Evolutionary conservation across 2,113 vertebrate genomes (phyloP), one percentile per base, ranked within the genome.

Genomic region (Chaenocephalus aceratus): DNA sequence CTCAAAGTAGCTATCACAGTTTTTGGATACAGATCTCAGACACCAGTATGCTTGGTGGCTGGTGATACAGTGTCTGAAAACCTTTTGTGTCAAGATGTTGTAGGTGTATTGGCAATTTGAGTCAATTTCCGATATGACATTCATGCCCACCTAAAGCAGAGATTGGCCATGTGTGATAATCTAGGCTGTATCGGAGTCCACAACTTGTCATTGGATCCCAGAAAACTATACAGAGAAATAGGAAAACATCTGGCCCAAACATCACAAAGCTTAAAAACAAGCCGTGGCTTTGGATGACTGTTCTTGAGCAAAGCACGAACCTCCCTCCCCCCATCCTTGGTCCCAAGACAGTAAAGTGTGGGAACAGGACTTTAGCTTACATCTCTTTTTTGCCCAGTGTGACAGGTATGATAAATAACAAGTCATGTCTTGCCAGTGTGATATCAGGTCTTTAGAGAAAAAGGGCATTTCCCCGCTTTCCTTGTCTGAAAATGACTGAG

Each of bases 371-470:
- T 71, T 41, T 30, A 26, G 66, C 59, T 69, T 72, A 23, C 30
- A 23, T 80, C 36, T 68, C n/a, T 61, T 10, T 81, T 41, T 68
- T 75, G 34, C 3, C 10, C 30, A 16, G 9, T 70, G 21, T 88
- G 85, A 90, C 88, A 86, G 86, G 82, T 88, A 77, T 88, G 83
- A 90, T 89, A 85, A 86, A 89, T 86, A 92, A 91, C 89, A 83
- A 87, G 78, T 65, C 78, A 83, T 70, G 68, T 84, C 75, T 84
- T 83, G 75, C 82, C 66, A 74, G 85, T 79, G 57, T 83, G 79
- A 83, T 85, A 86, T 80, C 83, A 82, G 77, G 72, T 87, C 87
- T 89, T 80, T 48, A 14, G 82, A 88, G 84, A 74, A 66, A 80
- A 82, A 78, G 81, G 83, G 77, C 79, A 81, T 83, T 85, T 86